phyloP scores from a whole-genome alignment of 2,113 vertebrate genomes.

The Lota lota region DNA sequence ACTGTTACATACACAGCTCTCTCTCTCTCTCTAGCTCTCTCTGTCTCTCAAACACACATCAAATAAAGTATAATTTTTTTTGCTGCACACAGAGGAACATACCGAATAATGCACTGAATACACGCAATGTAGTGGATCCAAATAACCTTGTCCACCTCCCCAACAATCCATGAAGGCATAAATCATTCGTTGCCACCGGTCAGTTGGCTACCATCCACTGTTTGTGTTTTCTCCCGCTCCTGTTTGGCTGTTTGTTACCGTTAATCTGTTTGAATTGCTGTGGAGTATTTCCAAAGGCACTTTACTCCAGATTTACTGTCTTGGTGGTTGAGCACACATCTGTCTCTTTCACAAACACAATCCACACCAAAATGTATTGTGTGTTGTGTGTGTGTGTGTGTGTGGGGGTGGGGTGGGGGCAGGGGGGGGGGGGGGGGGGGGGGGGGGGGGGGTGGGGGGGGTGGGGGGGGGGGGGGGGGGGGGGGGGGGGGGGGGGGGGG shows the following conservation, averaged over 20 bases:
- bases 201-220: conserved; percentile 44
- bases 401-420: neutral
- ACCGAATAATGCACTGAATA: neutral
- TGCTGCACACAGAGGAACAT: conserved; percentile 18
- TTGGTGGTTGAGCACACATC: conserved; percentile 71
- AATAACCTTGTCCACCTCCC: conserved; percentile 14
- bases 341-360: conserved; percentile 69
- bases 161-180: conserved; percentile 28
- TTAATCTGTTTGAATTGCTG: conserved; percentile 72
- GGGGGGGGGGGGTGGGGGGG: too few species aligned
- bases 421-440: too few species aligned
- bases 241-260: conserved; percentile 57
- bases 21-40: too few species aligned
- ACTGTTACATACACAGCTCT: too few species aligned
- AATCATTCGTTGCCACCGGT: conserved; percentile 54
- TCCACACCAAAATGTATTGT: conserved; percentile 55
- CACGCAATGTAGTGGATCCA: conserved; percentile 5
- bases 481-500: too few species aligned
- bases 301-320: conserved; percentile 59
- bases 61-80: too few species aligned
- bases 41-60: conserved; percentile 8
- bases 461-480: too few species aligned
- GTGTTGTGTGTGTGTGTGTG: conserved; percentile 27
- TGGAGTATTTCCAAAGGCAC: conserved; percentile 60
- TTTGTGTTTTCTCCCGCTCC: conserved; percentile 52